Percentiles rank a stretch among this genome's conserved stretches.
These are phyloP conservation scores for Brachyhypopomus occidentalis DNA, from an alignment of 2,113 vertebrate genomes.

Conservation along the genomic window DNA sequence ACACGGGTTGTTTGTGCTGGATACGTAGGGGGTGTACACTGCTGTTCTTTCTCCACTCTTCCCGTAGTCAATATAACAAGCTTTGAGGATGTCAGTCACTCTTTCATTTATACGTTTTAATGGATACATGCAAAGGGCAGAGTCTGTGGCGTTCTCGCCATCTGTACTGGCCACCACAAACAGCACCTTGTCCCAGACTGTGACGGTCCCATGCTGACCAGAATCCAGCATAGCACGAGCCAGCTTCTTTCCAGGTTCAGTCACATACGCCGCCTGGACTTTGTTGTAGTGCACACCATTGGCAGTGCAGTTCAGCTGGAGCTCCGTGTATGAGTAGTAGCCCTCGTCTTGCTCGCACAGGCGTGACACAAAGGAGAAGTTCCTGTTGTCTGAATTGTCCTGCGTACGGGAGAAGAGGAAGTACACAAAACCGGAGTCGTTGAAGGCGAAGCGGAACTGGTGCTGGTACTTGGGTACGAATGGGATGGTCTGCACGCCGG, in stretches of 20 bases:
- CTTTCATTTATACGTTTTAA: conserved; percentile 77
- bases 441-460: conserved; percentile 82
- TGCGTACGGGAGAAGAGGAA: conserved; percentile 92
- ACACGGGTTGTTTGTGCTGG: conserved; percentile 62
- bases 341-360: conserved; percentile 85
- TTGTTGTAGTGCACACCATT: conserved; percentile 75
- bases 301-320: conserved; percentile 83
- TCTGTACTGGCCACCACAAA: conserved; percentile 83
- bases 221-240: conserved; percentile 68
- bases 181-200: conserved; percentile 74
- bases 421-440: conserved; percentile 81
- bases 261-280: conserved; percentile 80
- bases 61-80: conserved; percentile 81
- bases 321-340: conserved; percentile 96
- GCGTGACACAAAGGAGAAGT: conserved; percentile 86
- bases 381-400: conserved; percentile 80
- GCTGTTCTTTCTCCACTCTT: conserved; percentile 56
- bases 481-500: conserved; percentile 81
- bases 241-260: conserved; percentile 72
- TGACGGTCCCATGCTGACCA: conserved; percentile 46
- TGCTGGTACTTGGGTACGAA: conserved; percentile 77
- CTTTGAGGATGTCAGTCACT: conserved; percentile 78
- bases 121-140: conserved; percentile 90
- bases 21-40: conserved; percentile 86
- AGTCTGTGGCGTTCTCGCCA: conserved; percentile 69